Evolutionary conservation across 1,140 invertebrate species (phyloP).

Genomic region (Macrostomum lignano): DNA sequence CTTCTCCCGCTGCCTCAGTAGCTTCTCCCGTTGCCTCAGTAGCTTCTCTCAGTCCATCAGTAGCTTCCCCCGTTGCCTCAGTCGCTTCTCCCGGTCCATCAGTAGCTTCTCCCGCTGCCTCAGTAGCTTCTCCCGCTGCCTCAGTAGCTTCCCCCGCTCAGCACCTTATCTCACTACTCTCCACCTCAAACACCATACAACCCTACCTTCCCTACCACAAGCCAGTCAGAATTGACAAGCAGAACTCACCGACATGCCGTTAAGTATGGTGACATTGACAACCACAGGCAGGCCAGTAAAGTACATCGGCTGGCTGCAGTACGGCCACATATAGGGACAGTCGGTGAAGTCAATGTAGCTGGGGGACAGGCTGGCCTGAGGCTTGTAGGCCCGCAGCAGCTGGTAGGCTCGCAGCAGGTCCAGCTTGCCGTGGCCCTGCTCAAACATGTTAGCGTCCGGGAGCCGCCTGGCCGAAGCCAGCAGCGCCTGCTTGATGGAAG

Average conservation of each 20-base stretch:
- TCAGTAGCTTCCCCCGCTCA: too few relatives aligned
- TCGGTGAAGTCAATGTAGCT: conserved; percentile 68
- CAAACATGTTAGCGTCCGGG: conserved; percentile 60
- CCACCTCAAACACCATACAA: too few relatives aligned
- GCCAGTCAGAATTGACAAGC: too few relatives aligned
- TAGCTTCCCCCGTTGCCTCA: too few relatives aligned
- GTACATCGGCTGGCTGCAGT: conserved; percentile 75
- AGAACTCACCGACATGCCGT: conserved; percentile 29
- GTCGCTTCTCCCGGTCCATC: too few relatives aligned
- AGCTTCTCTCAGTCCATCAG: too few relatives aligned
- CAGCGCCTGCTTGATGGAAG: conserved; percentile 71
- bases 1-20: too few relatives aligned
- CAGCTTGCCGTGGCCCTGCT: conserved; percentile 63
- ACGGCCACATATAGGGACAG: conserved; percentile 88
- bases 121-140: too few relatives aligned
- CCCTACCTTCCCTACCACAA: too few relatives aligned
- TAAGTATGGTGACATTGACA: conserved; percentile 41
- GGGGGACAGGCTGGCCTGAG: conserved; percentile 38
- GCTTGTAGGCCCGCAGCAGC: conserved; percentile 45
- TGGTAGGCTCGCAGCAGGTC: conserved; percentile 58
- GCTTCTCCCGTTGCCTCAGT: too few relatives aligned
- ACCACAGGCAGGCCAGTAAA: conserved; percentile 54
- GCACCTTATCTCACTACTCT: too few relatives aligned
- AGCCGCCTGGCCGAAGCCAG: conserved; percentile 54
- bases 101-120: too few relatives aligned